Base-by-base conservation (phyloP, 2,888 invertebrate species). In the Melanophora roralis region DNA sequence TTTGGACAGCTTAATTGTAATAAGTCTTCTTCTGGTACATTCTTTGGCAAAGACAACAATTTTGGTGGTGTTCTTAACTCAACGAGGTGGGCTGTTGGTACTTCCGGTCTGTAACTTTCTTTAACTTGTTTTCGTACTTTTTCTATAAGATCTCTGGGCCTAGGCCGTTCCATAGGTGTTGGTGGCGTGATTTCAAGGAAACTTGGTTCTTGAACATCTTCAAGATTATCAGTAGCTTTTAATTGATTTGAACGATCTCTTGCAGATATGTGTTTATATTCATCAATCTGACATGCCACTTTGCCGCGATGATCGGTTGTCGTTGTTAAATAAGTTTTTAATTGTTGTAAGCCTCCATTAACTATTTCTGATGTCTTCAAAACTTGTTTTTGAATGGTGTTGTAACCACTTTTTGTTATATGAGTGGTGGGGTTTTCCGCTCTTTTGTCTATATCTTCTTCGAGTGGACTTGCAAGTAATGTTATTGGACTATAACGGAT, bases 51-150 rank as follows among this genome's bases (percentile, higher is more conserved):
- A 14, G 62, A 67, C 12, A 81, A 23, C 53, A 27, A 40, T 4
- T 8, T 43, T n/a, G 81, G 78, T 11, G 81, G 74, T n/a, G 79
- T 79, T 75, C 79, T 60, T 2, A 79, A 43, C 4, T 79, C 79
- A 23, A 79, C 7, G 4, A 79, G 62, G 12, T 55, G 47, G 9
- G 67, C 79, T 36, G 67, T 75, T 34, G 79, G 79, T 43, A 68
- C 67, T 40, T 76, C 67, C 2, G 72, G 75, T 34, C 53, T 68
- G 14, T 55, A 69, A 0, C 34, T 60, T 40, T 53, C 51, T 12
- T 60, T 57, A 6, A 75, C 9, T 23, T 79, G 53, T 47, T 21
- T 64, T 8, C 40, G 9, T 12, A 76, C 45, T 14, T 49, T 51
- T 1, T 80, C 62, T 27, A 80, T 76, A 21, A 80, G 27, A 9